phyloP scores from a whole-genome alignment of 2,888 invertebrate species.

The Eupelmus urozonus region DNA sequence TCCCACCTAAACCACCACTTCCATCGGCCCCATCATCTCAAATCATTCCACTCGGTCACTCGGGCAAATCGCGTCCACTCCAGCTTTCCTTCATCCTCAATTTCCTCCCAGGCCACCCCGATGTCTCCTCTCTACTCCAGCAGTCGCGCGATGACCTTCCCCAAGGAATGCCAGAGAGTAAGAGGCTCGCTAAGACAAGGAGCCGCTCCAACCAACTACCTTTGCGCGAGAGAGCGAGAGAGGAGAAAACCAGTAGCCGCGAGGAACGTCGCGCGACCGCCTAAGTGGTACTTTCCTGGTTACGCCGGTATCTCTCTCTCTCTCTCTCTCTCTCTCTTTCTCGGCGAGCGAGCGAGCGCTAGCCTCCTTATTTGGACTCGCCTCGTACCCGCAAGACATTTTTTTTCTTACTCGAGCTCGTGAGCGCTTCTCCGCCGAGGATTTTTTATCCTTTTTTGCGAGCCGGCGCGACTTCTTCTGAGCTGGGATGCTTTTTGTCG shows the following conservation, averaged over 20 bases:
- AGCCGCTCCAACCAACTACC: not conserved
- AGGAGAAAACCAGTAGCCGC: slow-evolving; percentile 51
- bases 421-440: not conserved
- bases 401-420: slow-evolving; percentile 17
- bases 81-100: too few relatives aligned
- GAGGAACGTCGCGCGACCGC: slow-evolving; percentile 45
- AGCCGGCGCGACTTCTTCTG: too few relatives aligned
- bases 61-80: too few relatives aligned
- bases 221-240: slow-evolving; percentile 5
- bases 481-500: too few relatives aligned
- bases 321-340: not conserved
- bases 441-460: not conserved
- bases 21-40: too few relatives aligned
- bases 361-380: slow-evolving; percentile 55
- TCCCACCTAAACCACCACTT: too few relatives aligned
- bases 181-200: slow-evolving; percentile 16
- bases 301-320: not conserved
- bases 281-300: slow-evolving; percentile 56
- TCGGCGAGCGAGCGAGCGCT: too few relatives aligned
- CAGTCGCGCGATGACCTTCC: slow-evolving; percentile 14
- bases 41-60: too few relatives aligned
- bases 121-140: too few relatives aligned
- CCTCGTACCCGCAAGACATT: slow-evolving; percentile 31
- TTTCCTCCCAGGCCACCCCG: too few relatives aligned
- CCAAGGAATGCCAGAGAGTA: slow-evolving; percentile 21